Conservation (phyloP, 2,113 vertebrate genomes). For the Acrocephalus kingi region DNA sequence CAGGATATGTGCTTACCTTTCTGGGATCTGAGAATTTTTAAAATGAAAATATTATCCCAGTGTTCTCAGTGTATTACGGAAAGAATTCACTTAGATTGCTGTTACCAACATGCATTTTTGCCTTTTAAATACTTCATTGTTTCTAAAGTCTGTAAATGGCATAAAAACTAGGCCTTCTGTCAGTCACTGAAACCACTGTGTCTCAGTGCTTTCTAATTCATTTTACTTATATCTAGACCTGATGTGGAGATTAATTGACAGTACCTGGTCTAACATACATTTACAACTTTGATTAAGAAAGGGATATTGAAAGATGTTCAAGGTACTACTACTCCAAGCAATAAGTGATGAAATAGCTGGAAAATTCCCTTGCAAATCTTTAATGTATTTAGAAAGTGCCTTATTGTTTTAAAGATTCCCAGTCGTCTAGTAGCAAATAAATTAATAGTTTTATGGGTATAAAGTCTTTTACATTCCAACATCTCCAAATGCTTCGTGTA, state of each 20-base stretch:
- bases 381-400: not conserved
- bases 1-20: not conserved
- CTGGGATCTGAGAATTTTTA: not conserved
- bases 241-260: not conserved
- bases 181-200: not conserved
- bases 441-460: not conserved
- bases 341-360: not conserved
- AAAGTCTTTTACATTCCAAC: not conserved
- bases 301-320: not conserved
- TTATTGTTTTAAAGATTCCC: not conserved
- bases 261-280: not conserved
- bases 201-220: not conserved
- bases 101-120: not conserved
- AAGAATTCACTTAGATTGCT: not conserved
- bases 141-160: not conserved
- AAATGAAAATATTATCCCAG: not conserved
- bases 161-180: not conserved
- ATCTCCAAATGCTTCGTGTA: not conserved
- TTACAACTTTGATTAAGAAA: not conserved
- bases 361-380: not conserved
- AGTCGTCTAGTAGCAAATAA: not conserved
- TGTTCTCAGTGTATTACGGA: not conserved
- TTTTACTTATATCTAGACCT: not conserved
- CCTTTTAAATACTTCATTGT: not conserved
- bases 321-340: not conserved